Conservation (phyloP, 2,797 vertebrate species). For the Rhyacichthys aspro region DNA sequence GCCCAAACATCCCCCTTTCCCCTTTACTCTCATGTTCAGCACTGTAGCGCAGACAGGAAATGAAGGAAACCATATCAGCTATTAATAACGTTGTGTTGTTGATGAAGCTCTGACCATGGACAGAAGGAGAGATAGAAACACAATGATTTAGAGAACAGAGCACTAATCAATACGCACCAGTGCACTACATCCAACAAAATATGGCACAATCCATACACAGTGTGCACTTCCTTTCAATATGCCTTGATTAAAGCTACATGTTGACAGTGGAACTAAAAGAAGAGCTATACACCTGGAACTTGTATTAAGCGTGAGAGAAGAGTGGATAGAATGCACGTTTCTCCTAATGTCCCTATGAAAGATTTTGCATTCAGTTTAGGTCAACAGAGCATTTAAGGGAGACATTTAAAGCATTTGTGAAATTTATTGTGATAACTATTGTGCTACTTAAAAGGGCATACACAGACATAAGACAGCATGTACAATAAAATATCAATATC, state of each 20-base stretch:
- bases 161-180: conserved; percentile 59
- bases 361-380: too few species aligned
- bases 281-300: not conserved
- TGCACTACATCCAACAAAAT: not conserved
- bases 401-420: too few species aligned
- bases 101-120: conserved; percentile 55
- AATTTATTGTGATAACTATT: too few species aligned
- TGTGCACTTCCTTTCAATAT: conserved; percentile 41
- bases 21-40: conserved; percentile 31
- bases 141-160: conserved; percentile 57
- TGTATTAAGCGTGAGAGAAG: not conserved
- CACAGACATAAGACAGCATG: too few species aligned
- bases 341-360: too few species aligned
- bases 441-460: too few species aligned
- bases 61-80: conserved; percentile 67
- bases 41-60: conserved; percentile 66
- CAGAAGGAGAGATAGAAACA: conserved; percentile 52
- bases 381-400: too few species aligned
- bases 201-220: not conserved
- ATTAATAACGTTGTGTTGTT: conserved; percentile 65
- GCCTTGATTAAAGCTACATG: conserved; percentile 4
- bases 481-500: too few species aligned
- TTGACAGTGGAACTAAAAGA: not conserved
- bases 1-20: conserved; percentile 5
- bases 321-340: not conserved